Evolutionary conservation across 2,888 invertebrate species (phyloP), one percentile per base, ranked within the genome.

Genomic region (Ophioninae sp.): DNA sequence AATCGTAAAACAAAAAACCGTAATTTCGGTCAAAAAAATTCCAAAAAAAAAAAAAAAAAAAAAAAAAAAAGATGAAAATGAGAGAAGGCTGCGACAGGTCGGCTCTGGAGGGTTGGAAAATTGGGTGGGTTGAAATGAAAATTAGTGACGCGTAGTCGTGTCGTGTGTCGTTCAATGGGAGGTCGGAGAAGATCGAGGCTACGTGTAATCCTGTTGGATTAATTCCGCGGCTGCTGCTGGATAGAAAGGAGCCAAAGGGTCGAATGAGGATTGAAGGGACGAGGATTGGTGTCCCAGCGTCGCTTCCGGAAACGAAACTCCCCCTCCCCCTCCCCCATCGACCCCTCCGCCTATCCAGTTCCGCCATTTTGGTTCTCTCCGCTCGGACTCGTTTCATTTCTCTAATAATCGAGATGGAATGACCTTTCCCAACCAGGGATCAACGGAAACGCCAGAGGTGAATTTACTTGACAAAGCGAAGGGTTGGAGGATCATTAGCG

Each of bases 401-500:
- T 57, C 62, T 62, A 41, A 57, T 69, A 74, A 68, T 74, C 50
- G 67, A 75, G 56, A 62, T 61, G 13, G 6, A 62, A 30, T 30
- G 30, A 10, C 21, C 13, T 13, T 17, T 6, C 10, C 50, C 21
- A 44, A 23, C 50, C 64, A 7, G 67, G 73, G 67, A 67, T 73
- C 39, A 67, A 39, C 30, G 30, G 30, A 30, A 30, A 30, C 30
- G 30, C 30, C 30, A 3, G 2, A 30, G 30, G 30, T 30, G 30
- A 30, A 30, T 30, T 59, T 74, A 44, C 61, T 73, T 79, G 59
- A 67, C 79, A 73, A 61, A 72, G 79, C 30, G 65, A 64, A 8
- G 59, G 57, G 59, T 57, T 59, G 65, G 67, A 65, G 65, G 67
- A n/a, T 56, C 72, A 65, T 30, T 30, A 65, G 65, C 72, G 30